Base-by-base conservation (phyloP, 2,888 invertebrate species). In the Druceiella hillmani region DNA sequence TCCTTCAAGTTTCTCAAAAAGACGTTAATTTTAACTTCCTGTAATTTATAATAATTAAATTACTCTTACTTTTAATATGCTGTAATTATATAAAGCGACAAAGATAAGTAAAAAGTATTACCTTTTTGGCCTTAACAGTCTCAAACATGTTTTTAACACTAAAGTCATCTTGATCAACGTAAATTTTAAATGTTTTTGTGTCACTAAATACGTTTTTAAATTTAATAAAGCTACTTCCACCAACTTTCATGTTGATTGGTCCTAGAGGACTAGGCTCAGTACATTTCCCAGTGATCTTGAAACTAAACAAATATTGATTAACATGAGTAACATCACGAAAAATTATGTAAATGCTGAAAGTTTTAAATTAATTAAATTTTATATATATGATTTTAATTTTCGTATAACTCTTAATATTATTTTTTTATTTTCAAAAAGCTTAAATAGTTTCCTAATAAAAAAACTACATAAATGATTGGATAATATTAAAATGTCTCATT, bases 171-270 rank as follows among this genome's bases (percentile, higher is more conserved):
- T 55, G 52, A 38, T 69, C 68, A 4, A 62, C 51, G 20, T 52
- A 49, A 35, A 68, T 52, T 50, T 56, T 64, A 37, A 69, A 69
- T 31, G 53, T 58, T 43, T 56, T 52, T 2, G 51, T 46, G 1
- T 65, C 60, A 17, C 56, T 53, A 44, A 68, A 69, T 4, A 68
- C 51, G 41, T 70, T 70, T 52, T 64, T 70, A 44, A 70, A 70
- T 11, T 40, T 51, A 12, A 70, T 63, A 2, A 44, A 44, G 3
- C 53, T 50, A 27, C 7, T 59, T 2, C 58, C 57, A 2, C 67
- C 68, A 2, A 56, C 52, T 51, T 52, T 59, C 34, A 70, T 58
- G 43, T 59, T 55, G 27, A 46, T 63, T 1, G 70, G 70, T 0
- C 70, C 70, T 48, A 59, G 62, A 2, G 70, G 70, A 42, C 62